Evolutionary conservation across 2,113 vertebrate genomes (phyloP).

Genomic region (Poeciliopsis turrubarensis): DNA sequence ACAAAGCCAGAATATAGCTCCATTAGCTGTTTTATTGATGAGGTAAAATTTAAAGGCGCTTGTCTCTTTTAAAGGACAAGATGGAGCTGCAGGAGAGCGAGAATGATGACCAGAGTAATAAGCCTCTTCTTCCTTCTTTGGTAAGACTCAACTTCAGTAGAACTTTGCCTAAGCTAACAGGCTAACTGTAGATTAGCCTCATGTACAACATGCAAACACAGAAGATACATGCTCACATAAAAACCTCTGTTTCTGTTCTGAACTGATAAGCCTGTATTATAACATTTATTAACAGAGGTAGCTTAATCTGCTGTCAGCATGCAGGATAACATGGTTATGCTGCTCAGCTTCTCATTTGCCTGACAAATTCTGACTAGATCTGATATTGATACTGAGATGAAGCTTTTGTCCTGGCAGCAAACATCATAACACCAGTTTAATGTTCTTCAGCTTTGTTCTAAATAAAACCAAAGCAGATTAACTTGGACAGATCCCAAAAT

Average conservation of each 20-base stretch:
- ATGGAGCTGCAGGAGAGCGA: conserved; percentile 23
- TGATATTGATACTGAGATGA: no score
- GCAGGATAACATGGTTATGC: not conserved
- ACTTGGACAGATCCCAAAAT: not conserved
- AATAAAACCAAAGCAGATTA: not conserved
- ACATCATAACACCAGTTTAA: not conserved
- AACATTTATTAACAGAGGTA: not conserved
- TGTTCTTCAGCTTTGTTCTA: not conserved
- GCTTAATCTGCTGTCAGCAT: not conserved
- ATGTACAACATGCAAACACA: conserved; percentile 18
- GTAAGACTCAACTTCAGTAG: conserved; percentile 28
- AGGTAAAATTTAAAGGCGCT: not conserved
- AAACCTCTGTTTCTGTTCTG: not conserved
- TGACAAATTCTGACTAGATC: not conserved
- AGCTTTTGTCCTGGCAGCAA: no score
- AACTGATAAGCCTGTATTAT: not conserved
- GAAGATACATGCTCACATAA: not conserved
- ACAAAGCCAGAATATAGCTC: not conserved
- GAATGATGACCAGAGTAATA: not conserved
- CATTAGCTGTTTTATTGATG: not conserved
- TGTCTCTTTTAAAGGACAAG: conserved; percentile 31
- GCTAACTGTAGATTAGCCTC: not conserved
- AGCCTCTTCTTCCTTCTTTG: conserved; percentile 30
- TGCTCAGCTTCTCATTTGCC: not conserved
- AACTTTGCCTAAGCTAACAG: not conserved